Base-by-base conservation (phyloP, 1,140 invertebrate species). In the Nephila pilipes region DNA sequence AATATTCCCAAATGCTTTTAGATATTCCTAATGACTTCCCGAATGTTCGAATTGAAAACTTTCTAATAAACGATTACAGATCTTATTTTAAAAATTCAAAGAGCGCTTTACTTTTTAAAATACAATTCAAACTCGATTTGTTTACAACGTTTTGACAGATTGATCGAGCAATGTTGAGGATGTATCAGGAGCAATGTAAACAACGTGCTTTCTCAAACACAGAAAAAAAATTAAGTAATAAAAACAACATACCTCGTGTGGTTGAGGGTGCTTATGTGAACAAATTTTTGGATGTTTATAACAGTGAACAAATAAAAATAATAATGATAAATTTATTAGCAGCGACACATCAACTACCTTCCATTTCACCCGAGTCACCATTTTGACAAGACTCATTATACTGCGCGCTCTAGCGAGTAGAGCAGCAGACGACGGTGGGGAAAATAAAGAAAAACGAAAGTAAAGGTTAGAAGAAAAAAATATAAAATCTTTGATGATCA, bases 371-470 rank as follows among this genome's bases (percentile, higher is more conserved):
- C 91, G 83, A 87, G 91, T 85, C 83, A 93, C 91, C 91, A 93
- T 93, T 93, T 93, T 93, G 91, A 93, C 91, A 87, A 93, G 60
- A 87, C 90, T 87, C 91, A 93, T 93, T 87, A 79, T 79, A 57
- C 91, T 87, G 85, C 91, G 91, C 91, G 91, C 91, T 63, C 91
- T 93, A 87, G 91, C 65, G 91, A 93, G 83, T 54, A 87, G 69
- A 79, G 69, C 32, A 87, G 85, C 91, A 93, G 91, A 87, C 65
- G 69, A 60, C 91, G n/a, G 25, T 36, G 22, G 38, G 29, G 2
- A 58, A 90, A 80, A 90, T 8, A 55, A 83, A 83, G 38, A 83
- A 80, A 58, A 90, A 90, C 65, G 81, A 83, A 83, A 83, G 81
- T 83, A 83, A 22, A 75, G 29, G 58, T 18, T 85, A n/a, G 58